Conservation (phyloP, 2,888 invertebrate genomes). For the Escarpia spicata region DNA sequence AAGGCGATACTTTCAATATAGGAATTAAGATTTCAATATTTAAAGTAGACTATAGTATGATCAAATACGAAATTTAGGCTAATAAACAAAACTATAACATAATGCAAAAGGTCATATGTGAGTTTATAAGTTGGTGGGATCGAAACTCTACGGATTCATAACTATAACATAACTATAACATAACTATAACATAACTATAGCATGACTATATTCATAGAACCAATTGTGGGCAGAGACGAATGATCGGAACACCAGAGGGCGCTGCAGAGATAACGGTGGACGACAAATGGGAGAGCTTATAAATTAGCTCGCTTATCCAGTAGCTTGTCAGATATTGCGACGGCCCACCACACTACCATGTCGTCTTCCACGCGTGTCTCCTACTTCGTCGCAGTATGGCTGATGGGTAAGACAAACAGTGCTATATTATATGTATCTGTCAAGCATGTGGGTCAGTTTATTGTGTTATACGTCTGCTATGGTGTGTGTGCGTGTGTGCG, state of each 20-base stretch:
- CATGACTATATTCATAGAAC: neutral
- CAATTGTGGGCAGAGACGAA: neutral
- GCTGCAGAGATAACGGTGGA: neutral
- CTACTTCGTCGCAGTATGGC: neutral
- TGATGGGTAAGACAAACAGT: neutral
- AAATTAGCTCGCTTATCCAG: neutral
- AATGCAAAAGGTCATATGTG: neutral
- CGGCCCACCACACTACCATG: neutral
- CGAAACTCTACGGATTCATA: neutral
- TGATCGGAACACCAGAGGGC: neutral
- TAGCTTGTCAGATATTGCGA: neutral
- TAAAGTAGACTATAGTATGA: too few relatives aligned
- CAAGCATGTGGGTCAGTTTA: too few relatives aligned
- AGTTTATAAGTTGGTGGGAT: neutral
- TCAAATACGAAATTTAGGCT: too few relatives aligned
- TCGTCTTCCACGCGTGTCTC: neutral
- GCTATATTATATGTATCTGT: neutral
- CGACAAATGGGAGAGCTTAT: neutral
- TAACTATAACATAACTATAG: too few relatives aligned
- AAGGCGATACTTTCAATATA: too few relatives aligned
- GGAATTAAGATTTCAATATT: too few relatives aligned
- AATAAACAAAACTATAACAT: neutral
- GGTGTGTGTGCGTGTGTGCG: neutral
- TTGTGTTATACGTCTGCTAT: neutral
- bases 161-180: too few relatives aligned